These are phyloP conservation scores for Diplazon laetatorius DNA, from an alignment of 2,888 invertebrate species.

Conservation along the genomic window DNA sequence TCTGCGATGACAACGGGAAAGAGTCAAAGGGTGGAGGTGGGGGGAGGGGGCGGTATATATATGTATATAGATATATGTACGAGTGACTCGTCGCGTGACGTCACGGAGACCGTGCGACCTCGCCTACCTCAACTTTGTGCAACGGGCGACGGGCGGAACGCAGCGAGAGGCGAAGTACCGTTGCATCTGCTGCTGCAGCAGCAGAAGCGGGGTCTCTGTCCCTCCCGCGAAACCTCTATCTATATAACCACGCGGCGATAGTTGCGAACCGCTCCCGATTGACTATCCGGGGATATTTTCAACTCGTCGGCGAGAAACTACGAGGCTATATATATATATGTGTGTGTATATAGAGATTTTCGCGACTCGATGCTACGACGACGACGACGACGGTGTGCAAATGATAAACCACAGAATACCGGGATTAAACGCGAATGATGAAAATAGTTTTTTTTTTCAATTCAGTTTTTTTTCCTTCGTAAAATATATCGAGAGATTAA, in stretches of 20 bases:
- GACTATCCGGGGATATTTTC: constrained; percentile 37
- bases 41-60: background rate
- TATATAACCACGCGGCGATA: no score
- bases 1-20: constrained; percentile 54
- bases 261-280: constrained; percentile 59
- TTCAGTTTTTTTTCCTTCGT: background rate
- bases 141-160: constrained; percentile 63
- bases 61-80: background rate
- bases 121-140: constrained; percentile 81
- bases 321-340: background rate
- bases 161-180: constrained; percentile 73
- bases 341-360: background rate
- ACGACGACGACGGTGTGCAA: no score
- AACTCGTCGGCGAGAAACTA: constrained; percentile 51
- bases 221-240: constrained; percentile 47
- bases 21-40: constrained; percentile 26
- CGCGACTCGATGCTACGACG: no score
- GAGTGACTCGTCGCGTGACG: constrained; percentile 70
- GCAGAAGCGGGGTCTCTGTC: constrained; percentile 34
- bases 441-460: no score
- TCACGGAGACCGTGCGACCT: constrained; percentile 77
- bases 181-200: constrained; percentile 65
- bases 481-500: no score
- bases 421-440: no score
- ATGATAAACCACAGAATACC: no score